phyloP scores from a whole-genome alignment of 2,888 invertebrate genomes.

The Augochlorella aurata region DNA sequence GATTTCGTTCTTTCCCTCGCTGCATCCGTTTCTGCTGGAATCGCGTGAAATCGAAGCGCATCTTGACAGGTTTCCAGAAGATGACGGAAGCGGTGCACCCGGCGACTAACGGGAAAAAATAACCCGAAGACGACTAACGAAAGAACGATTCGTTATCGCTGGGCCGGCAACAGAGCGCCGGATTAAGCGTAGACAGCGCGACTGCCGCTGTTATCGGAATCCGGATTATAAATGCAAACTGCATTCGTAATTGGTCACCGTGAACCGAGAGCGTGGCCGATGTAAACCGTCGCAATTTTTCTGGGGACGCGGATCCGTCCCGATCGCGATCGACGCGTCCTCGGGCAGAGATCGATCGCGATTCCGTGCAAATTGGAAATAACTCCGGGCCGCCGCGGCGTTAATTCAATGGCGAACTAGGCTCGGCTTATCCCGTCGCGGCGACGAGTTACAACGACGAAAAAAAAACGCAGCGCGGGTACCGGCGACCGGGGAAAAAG shows the following conservation, averaged over 20 bases:
- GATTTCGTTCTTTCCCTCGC: too few relatives aligned
- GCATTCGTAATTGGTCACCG: slow-evolving; percentile 45
- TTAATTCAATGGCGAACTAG: slow-evolving; percentile 41
- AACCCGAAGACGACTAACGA: background rate
- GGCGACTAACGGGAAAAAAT: too few relatives aligned
- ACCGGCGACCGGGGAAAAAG: background rate
- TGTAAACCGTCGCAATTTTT: slow-evolving; percentile 30
- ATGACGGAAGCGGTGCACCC: too few relatives aligned
- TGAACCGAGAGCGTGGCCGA: background rate
- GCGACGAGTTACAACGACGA: background rate
- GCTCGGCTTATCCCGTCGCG: slow-evolving; percentile 7
- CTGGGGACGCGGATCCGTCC: background rate
- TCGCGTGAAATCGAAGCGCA: too few relatives aligned
- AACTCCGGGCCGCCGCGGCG: slow-evolving; percentile 23
- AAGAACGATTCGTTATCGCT: slow-evolving; percentile 20
- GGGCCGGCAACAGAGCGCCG: slow-evolving; percentile 32
- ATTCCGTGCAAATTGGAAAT: slow-evolving; percentile 32
- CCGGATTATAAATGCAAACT: slow-evolving; percentile 51
- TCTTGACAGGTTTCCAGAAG: too few relatives aligned
- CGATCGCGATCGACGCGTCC: background rate
- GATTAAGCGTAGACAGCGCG: slow-evolving; percentile 19
- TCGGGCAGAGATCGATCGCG: slow-evolving; percentile 5
- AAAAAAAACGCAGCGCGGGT: background rate
- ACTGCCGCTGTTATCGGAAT: slow-evolving; percentile 37
- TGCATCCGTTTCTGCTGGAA: too few relatives aligned